Base-by-base conservation (phyloP, 2,113 vertebrate genomes). In the Callorhinus ursinus region DNA sequence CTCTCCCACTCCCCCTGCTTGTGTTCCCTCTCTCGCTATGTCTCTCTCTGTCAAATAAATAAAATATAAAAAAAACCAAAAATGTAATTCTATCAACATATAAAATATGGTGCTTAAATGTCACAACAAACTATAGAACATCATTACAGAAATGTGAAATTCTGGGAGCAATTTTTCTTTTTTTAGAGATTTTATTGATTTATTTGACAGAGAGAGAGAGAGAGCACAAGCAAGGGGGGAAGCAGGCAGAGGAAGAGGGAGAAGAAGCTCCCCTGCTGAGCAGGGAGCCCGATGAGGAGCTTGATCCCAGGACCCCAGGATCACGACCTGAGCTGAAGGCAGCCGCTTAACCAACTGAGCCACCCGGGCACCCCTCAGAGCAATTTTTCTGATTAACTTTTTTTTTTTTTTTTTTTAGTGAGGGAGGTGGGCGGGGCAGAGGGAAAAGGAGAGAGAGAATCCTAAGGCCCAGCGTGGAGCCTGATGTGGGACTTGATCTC, bases 61-160 rank as follows among this genome's bases (percentile, higher is more conserved):
- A 55, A 55, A 55, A 46, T 46, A 46, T 46, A 46, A 46, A 46
- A 46, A 46, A 46, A 7, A 1, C 46, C 46, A 51, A 65, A 65
- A 65, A 65, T 65, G 5, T 65, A 31, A 31, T 65, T 33, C 18
- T 39, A 72, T 87, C 57, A 80, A 90, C 90, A 90, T 88, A 63
- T 82, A 89, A 95, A 91, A 77, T 79, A 76, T 61, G 72, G 65
- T 26, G 26, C 31, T 88, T 90, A 88, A 91, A 36, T 93, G 46
- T 90, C 61, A 80, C 12, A 84, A n/a, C 49, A n/a, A 33, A 91
- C 69, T 51, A 42, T 39, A 91, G 76, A 91, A 53, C n/a, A 55
- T 53, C 71, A 92, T 81, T 86, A 69, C 80, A 79, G 65, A 96
- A 88, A 76, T 83, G 59, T 57, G 16, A 72, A 96, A 82, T 49